Conservation (phyloP, 2,113 vertebrate species). For the Gorsachius goisagi region DNA sequence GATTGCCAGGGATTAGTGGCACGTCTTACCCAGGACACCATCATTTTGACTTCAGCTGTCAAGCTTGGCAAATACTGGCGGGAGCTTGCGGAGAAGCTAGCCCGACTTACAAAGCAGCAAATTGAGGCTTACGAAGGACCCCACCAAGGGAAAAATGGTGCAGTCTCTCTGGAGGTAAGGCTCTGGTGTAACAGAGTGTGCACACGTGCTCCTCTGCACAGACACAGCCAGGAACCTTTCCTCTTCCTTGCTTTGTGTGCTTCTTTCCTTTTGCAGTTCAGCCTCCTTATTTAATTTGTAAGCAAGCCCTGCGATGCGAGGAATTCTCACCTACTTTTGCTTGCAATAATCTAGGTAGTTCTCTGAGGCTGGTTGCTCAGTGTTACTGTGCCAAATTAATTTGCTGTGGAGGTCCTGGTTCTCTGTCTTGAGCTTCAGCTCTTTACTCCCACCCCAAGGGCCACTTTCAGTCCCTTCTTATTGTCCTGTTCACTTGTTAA, state of each 20-base stretch:
- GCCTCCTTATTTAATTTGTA: background rate
- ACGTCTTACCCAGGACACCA: constrained; percentile 86
- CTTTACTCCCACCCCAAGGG: background rate
- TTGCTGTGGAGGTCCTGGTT: background rate
- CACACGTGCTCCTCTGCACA: background rate
- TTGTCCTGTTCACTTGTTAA: background rate
- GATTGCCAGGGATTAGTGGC: constrained; percentile 85
- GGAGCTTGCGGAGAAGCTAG: constrained; percentile 87
- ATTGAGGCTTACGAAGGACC: constrained; percentile 88
- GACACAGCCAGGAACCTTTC: background rate
- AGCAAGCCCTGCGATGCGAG: background rate
- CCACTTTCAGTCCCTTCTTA: background rate
- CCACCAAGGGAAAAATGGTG: constrained; percentile 82
- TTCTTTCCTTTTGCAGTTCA: background rate
- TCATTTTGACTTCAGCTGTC: constrained; percentile 91
- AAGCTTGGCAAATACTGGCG: constrained; percentile 90
- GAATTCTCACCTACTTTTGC: background rate
- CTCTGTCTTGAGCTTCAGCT: background rate
- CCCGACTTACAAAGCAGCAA: constrained; percentile 85
- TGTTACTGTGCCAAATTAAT: background rate
- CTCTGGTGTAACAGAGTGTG: background rate
- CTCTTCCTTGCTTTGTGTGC: background rate
- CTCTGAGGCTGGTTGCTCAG: background rate
- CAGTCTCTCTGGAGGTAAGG: constrained; percentile 81
- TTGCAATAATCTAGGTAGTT: background rate